Evolutionary conservation across 2,113 vertebrate genomes (phyloP).

Genomic region (mouse (Mus musculus)): DNA sequence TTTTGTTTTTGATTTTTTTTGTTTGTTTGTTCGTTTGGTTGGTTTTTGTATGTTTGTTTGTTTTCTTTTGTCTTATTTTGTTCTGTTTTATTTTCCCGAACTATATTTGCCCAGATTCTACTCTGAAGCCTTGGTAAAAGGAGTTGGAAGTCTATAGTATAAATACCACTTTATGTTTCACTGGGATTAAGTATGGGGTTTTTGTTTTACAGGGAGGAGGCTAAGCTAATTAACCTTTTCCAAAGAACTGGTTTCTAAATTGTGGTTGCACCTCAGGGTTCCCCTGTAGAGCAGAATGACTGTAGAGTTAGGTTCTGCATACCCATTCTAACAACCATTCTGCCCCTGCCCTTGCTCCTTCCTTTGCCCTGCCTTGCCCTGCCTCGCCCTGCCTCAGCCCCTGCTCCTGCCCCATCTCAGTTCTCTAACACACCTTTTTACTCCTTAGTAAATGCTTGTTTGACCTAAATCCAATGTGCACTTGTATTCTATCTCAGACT

Average conservation of each 20-base stretch:
- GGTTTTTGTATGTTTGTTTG: too few species aligned
- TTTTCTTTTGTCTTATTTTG: constrained; percentile 78
- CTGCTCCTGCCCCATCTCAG: background rate
- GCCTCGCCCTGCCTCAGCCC: background rate
- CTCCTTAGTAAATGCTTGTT: constrained; percentile 64
- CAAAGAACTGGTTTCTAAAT: constrained; percentile 78
- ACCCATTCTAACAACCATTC: constrained; percentile 70
- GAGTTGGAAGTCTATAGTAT: constrained; percentile 83
- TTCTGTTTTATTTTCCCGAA: background rate
- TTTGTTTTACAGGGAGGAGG: background rate
- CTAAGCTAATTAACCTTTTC: constrained; percentile 70
- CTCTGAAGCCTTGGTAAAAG: constrained; percentile 87
- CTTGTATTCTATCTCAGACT: background rate
- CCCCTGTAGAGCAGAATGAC: constrained; percentile 80
- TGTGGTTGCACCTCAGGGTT: constrained; percentile 85
- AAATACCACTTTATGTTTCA: background rate
- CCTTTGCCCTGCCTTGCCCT: too few species aligned
- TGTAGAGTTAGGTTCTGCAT: constrained; percentile 60
- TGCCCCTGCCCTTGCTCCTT: background rate
- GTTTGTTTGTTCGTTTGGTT: too few species aligned
- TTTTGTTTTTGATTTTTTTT: too few species aligned
- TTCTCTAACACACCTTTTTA: constrained; percentile 71
- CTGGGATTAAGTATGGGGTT: background rate
- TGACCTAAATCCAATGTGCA: background rate
- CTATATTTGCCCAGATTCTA: background rate